Evolutionary conservation across 1,140 invertebrate genomes (phyloP), one percentile per base, ranked within the genome.

Genomic region (Neotoxoptera formosana): DNA sequence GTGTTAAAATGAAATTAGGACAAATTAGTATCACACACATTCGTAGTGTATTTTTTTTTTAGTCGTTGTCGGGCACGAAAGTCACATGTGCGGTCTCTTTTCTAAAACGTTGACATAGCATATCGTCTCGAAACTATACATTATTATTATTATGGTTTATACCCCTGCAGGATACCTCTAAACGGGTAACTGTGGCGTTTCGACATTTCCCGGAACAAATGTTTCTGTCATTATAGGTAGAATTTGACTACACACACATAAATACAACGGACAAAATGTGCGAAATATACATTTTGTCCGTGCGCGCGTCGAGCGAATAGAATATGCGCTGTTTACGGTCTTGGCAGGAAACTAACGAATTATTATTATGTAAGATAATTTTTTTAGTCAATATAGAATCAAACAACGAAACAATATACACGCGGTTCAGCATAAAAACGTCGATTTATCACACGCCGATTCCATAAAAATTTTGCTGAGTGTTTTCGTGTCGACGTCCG

Each of bases 141-240:
- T n/a, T n/a, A n/a, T n/a, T n/a, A n/a, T n/a, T n/a, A 41, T 41
- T 41, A 34, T 25, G 25, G 84, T 87, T 47, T 45, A 76, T 14
- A 30, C n/a, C 84, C 14, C 45, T 87, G 11, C 41, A 41, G 23
- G 17, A 48, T 53, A n/a, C 45, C 21, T 21, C 20, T 87, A n/a
- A 48, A n/a, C 14, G 45, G 23, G 45, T 25, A 91, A 91, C 36
- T 47, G 2, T 36, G 9, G n/a, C 53, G 51, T 67, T 30, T 67
- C 36, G 21, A 81, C 25, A 91, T 47, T 92, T 92, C 91, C 47
- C 17, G 67, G 91, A 92, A 90, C 51, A 90, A 56, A 41, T 83
- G 81, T 83, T 51, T 92, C 53, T 92, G 47, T 47, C 34, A 47
- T 83, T 83, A 25, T 53, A 92, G 41, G 91, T 83, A 92, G 83